These are phyloP conservation scores for Cheilosia soror DNA, from an alignment of 2,888 invertebrate species.

Conservation along the genomic window DNA sequence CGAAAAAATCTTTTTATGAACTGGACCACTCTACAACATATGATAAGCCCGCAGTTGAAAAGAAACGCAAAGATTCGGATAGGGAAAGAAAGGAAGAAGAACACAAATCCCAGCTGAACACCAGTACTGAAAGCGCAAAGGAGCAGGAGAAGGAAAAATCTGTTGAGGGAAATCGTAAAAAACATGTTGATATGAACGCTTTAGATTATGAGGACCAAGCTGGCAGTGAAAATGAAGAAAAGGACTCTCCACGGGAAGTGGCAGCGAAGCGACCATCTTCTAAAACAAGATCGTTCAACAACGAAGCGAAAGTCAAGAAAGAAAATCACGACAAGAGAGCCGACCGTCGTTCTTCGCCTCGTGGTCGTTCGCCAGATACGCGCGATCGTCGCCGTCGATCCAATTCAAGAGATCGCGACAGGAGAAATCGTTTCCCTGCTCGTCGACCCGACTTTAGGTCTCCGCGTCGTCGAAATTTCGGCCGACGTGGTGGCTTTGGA, in stretches of 20 bases:
- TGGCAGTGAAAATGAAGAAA: constrained; percentile 84
- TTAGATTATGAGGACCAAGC: constrained; percentile 89
- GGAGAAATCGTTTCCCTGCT: constrained; percentile 78
- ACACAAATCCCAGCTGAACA: constrained; percentile 48
- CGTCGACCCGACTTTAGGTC: constrained; percentile 79
- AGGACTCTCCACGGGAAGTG: constrained; percentile 35
- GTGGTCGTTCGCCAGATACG: constrained; percentile 76
- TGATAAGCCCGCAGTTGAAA: constrained; percentile 80
- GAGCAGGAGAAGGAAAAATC: constrained; percentile 76
- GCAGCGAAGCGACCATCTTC: constrained; percentile 38
- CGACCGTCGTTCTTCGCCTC: constrained; percentile 76
- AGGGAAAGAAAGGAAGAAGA: constrained; percentile 65
- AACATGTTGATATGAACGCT: constrained; percentile 88
- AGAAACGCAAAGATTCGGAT: constrained; percentile 76
- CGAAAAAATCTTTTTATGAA: constrained; percentile 83
- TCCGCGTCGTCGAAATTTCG: constrained; percentile 79
- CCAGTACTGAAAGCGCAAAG: constrained; percentile 76
- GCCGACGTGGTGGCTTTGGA: constrained; percentile 67
- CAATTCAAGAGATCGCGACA: constrained; percentile 76
- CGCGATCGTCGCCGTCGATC: constrained; percentile 77
- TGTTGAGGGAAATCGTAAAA: constrained; percentile 78
- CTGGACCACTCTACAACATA: constrained; percentile 84
- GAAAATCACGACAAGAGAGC: constrained; percentile 61
- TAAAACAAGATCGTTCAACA: constrained; percentile 10
- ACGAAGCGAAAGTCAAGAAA: constrained; percentile 83